Conservation (phyloP, 2,113 vertebrate genomes). For the Colinus virginianus region DNA sequence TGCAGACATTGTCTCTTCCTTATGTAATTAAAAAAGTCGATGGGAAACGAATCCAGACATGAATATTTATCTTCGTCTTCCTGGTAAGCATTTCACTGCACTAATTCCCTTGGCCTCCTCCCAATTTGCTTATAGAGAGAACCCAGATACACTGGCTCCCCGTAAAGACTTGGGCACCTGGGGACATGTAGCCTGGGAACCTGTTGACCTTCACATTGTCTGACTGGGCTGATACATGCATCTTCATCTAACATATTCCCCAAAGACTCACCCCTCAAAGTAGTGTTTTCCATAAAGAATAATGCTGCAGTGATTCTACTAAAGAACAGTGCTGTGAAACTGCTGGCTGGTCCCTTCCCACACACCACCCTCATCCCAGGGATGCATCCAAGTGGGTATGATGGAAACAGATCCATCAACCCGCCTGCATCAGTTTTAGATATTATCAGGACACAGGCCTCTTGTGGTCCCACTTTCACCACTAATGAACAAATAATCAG, state of each 20-base stretch:
- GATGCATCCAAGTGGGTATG: background rate
- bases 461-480: rapidly evolving
- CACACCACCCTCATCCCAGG: background rate
- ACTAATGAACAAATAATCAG: background rate
- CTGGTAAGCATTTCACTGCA: background rate
- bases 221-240: slow-evolving; percentile 21
- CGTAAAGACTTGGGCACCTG: slow-evolving; percentile 40
- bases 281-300: slow-evolving; percentile 33
- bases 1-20: slow-evolving; percentile 45
- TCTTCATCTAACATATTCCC: slow-evolving; percentile 43
- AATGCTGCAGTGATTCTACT: background rate
- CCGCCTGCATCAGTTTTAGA: background rate
- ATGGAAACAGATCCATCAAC: background rate
- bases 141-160: slow-evolving; percentile 29
- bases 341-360: slow-evolving; percentile 35
- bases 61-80: slow-evolving; percentile 65
- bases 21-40: slow-evolving; percentile 65
- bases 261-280: slow-evolving; percentile 30
- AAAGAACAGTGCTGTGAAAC: slow-evolving; percentile 23
- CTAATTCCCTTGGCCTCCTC: slow-evolving; percentile 54
- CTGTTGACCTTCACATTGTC: slow-evolving; percentile 43
- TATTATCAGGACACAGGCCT: background rate
- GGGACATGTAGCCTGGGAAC: slow-evolving; percentile 62
- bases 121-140: slow-evolving; percentile 28
- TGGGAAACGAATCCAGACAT: slow-evolving; percentile 61